Evolutionary conservation across 1,140 invertebrate species (phyloP).

Genomic region (Caenorhabditis latens): DNA sequence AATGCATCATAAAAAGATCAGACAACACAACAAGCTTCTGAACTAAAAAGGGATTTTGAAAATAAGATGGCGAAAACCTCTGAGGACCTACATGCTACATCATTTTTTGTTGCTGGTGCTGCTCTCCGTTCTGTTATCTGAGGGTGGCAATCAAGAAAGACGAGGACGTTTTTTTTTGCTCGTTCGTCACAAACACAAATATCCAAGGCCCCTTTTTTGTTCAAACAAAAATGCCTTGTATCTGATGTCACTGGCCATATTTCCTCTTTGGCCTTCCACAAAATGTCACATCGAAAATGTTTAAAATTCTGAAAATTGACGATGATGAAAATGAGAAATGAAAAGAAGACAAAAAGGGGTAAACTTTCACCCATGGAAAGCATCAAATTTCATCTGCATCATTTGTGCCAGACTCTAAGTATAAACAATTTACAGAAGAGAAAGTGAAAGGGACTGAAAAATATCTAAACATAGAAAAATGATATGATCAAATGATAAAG

Average conservation of each 20-base stretch:
- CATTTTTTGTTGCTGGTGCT: slow-evolving; percentile 29
- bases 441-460: not conserved
- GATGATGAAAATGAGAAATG: slow-evolving; percentile 49
- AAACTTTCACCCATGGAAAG: slow-evolving; percentile 26
- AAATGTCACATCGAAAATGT: slow-evolving; percentile 45
- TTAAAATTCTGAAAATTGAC: slow-evolving; percentile 38
- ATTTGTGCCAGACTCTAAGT: not conserved
- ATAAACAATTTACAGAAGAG: slow-evolving; percentile 29
- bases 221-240: slow-evolving; percentile 25
- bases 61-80: slow-evolving; percentile 47
- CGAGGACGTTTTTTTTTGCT: slow-evolving; percentile 7
- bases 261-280: not conserved
- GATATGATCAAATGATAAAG: too few relatives aligned
- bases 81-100: slow-evolving; percentile 44
- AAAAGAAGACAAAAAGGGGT: not conserved
- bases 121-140: slow-evolving; percentile 24
- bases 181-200: slow-evolving; percentile 48
- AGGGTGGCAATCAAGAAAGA: slow-evolving; percentile 52
- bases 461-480: not conserved
- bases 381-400: slow-evolving; percentile 52
- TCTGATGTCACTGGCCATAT: slow-evolving; percentile 37
- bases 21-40: not conserved
- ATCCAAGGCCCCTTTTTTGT: not conserved
- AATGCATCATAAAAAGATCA: not conserved
- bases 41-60: not conserved